A percentile compares a stretch with the other conserved stretches of the same genome.
These are phyloP conservation scores for Hanleya hanleyi DNA, from an alignment of 2,888 invertebrate species.

Conservation along the genomic window DNA sequence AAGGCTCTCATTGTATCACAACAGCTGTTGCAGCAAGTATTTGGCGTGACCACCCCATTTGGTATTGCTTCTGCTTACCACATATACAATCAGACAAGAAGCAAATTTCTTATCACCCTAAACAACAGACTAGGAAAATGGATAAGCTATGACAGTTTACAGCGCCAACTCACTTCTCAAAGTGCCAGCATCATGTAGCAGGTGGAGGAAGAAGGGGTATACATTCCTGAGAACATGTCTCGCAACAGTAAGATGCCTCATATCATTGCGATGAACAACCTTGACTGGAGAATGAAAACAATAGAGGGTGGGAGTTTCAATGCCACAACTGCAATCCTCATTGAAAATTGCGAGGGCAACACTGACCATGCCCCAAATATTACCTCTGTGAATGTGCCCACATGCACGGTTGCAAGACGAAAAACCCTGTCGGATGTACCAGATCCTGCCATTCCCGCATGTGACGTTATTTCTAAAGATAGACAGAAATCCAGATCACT, in stretches of 20 bases:
- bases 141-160: too few relatives aligned
- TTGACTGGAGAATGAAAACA: slow-evolving; percentile 20
- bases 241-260: slow-evolving; percentile 3
- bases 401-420: background rate
- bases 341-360: background rate
- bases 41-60: too few relatives aligned
- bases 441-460: background rate
- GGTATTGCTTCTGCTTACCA: too few relatives aligned
- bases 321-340: slow-evolving; percentile 6
- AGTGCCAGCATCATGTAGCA: too few relatives aligned
- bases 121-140: too few relatives aligned
- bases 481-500: background rate
- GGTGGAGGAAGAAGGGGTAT: too few relatives aligned
- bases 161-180: too few relatives aligned
- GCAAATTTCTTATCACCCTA: too few relatives aligned
- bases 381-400: background rate
- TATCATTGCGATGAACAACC: slow-evolving; percentile 22
- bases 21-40: too few relatives aligned
- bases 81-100: too few relatives aligned
- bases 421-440: background rate
- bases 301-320: background rate
- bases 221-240: too few relatives aligned
- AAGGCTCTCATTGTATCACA: too few relatives aligned
- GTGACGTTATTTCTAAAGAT: background rate
- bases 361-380: background rate